These are phyloP conservation scores for Drosophila nr. medialis DNA, from an alignment of 2,888 invertebrate species.

Conservation along the genomic window DNA sequence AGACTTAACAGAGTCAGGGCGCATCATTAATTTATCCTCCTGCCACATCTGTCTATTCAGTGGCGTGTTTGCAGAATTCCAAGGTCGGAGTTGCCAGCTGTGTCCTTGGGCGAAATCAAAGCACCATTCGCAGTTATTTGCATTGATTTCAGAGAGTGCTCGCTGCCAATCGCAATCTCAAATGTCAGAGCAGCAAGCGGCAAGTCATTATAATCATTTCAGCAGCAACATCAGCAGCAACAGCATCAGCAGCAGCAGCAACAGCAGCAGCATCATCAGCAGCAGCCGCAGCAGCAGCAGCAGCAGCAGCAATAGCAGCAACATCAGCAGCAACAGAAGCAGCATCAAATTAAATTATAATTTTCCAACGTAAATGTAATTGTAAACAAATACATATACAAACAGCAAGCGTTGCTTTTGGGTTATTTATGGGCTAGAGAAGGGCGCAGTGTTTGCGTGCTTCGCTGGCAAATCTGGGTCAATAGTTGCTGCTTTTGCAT, in stretches of 20 bases:
- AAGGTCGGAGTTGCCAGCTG: constrained; percentile 42
- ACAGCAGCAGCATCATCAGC: constrained; percentile 9
- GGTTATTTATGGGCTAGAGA: background rate
- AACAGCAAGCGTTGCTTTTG: constrained; percentile 3
- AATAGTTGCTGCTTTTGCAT: constrained; percentile 77
- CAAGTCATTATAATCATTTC: background rate
- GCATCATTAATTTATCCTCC: background rate
- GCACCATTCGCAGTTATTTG: constrained; percentile 36
- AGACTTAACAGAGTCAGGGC: background rate
- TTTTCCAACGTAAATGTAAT: constrained; percentile 31
- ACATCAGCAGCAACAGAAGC: constrained; percentile 1
- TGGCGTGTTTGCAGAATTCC: constrained; percentile 19
- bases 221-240: background rate
- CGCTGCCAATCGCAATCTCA: background rate
- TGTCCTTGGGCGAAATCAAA: constrained; percentile 41
- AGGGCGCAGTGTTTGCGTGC: constrained; percentile 20
- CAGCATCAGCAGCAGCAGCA: constrained; percentile 27
- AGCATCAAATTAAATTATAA: constrained; percentile 45
- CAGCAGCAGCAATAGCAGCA: constrained; percentile 26
- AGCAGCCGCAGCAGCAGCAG: constrained; percentile 20
- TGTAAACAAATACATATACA: constrained; percentile 6
- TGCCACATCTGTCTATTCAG: background rate
- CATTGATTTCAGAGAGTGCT: constrained; percentile 27
- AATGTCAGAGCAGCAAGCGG: constrained; percentile 16
- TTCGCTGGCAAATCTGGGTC: constrained; percentile 80